Evolutionary conservation across 2,797 vertebrate genomes (phyloP), one percentile per base, ranked within the genome.

Genomic region (Myotis pilosus): DNA sequence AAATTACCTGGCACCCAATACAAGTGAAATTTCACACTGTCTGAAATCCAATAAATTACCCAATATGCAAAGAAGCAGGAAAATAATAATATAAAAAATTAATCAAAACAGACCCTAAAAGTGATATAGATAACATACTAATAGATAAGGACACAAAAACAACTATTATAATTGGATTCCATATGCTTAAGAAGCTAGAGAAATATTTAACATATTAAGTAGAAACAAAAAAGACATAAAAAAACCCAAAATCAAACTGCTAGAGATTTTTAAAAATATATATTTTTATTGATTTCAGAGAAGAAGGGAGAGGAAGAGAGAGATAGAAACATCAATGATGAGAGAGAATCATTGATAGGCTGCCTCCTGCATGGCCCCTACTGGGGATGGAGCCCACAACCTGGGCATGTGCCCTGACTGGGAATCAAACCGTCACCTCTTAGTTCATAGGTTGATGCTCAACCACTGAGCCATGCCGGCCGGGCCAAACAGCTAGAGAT

Each of bases 141-240:
- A 76, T 53, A 89, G 33, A 57, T 49, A 89, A 72, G 30, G 68
- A 82, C 16, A 78, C 15, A 49, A 78, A 79, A 89, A 62, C 16
- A 79, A 80, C 3, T 68, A 72, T 66, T 49, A 86, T 78, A 76
- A 33, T 75, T 64, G 20, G 28, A 64, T 87, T 92, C 80, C 8
- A 79, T 51, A 66, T 83, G 11, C 7, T 82, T 44, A 81, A 72
- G 60, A 57, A 88, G 17, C 33, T 86, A 71, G 4, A 38, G 47
- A 80, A 76, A 78, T 9, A 82, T 4, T 60, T 30, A 74, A 76
- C 22, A 83, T 78, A 82, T 76, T 85, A 85, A 76, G 22, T 36
- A 83, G 79, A 89, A 87, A 87, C n/a, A 91, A 5, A 81, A 81
- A 80, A 82, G 38, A 22, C 53, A 87, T 44, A 62, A 82, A 87